A percentile compares a stretch with the other conserved stretches of the same genome.
Evolutionary conservation across 1,140 invertebrate genomes (phyloP).

Genomic region (Penaeus indicus): DNA sequence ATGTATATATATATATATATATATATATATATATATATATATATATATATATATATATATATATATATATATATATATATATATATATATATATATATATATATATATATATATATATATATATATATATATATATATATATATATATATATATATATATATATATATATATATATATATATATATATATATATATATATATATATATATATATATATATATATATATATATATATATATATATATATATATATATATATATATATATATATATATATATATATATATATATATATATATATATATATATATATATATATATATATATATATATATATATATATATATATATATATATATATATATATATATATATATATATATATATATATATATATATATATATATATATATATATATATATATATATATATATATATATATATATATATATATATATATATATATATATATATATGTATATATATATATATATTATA

Average conservation of each 20-base stretch:
- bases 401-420: conserved; percentile 4
- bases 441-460: conserved; percentile 15
- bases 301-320: not conserved
- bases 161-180: not conserved
- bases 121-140: too few species aligned
- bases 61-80: too few species aligned
- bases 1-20: too few species aligned
- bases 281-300: not conserved
- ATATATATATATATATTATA: too few species aligned
- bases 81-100: too few species aligned
- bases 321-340: conserved; percentile 22
- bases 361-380: conserved; percentile 15
- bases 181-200: too few species aligned
- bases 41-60: too few species aligned
- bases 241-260: conserved; percentile 30
- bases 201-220: conserved; percentile 30
- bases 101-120: too few species aligned
- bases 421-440: conserved; percentile 13
- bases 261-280: conserved; percentile 7
- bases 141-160: too few species aligned
- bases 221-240: not conserved
- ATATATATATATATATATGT: conserved; percentile 22
- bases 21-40: too few species aligned
- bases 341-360: conserved; percentile 11
- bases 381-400: conserved; percentile 9